Evolutionary conservation across 2,797 vertebrate genomes (phyloP), one percentile per base, ranked within the genome.

Genomic region (Lutjanus campechanus): DNA sequence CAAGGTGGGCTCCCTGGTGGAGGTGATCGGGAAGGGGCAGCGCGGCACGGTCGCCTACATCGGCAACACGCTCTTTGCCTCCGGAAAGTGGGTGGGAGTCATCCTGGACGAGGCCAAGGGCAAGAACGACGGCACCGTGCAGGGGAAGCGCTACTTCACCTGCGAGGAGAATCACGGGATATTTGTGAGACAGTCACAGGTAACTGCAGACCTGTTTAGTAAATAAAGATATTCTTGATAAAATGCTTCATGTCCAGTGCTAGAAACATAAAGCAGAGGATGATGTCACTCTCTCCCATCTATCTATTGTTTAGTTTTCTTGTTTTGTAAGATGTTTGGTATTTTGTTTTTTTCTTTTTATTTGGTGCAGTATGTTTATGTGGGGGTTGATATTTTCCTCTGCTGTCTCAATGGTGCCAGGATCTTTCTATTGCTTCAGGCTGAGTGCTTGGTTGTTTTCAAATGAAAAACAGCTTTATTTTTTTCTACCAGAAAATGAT

Each of bases 31-130:
- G 3, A 99, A 99, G 60, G 97, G 97, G 7, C 95, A 99, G 92
- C 96, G 96, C 0, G 97, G 97, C 25, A 97, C 97, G 0, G 97
- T 99, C 89, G 97, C 97, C 7, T 99, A 97, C 60, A 97, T 99
- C 1, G 98, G 98, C 0, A 96, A 96, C 92, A 99, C 98, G 0
- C 95, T 98, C 1, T 99, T 99, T 19, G 97, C 98, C 94, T 97
- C 97, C 0, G 98, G 98, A 1, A 98, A 98, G n/a, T 99, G 98
- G 98, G 97, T 99, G 0, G 98, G 98, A 0, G 97, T 98, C 84
- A 97, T 99, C 91, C 94, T 99, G 91, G 97, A 99, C 4, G 97
- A 99, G 86, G 91, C 97, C 11, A 97, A 96, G 74, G 98, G 97
- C 91, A 99, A 99, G 94, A 99, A 99, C 0, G 97, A 99, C 0